Evolutionary conservation across 2,113 vertebrate genomes (phyloP).

Genomic region (Leptobrachium ailaonicum): DNA sequence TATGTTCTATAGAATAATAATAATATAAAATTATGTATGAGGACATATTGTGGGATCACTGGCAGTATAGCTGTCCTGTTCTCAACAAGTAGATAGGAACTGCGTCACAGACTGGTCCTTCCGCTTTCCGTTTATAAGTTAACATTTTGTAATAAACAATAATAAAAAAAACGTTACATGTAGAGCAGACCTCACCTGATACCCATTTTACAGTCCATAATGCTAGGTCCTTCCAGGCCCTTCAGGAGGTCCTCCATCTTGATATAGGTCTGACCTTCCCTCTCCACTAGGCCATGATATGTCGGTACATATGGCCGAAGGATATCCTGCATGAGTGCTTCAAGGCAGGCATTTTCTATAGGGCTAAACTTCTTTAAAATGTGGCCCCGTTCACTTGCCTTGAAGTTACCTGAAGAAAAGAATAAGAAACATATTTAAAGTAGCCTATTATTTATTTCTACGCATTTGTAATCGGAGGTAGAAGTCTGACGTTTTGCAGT

Average conservation of each 20-base stretch:
- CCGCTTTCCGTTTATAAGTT: no score
- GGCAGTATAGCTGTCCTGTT: neutral
- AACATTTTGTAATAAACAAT: no score
- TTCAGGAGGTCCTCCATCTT: slow-evolving; percentile 75
- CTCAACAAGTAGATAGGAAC: no score
- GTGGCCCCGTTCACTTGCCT: slow-evolving; percentile 70
- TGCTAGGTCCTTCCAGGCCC: slow-evolving; percentile 69
- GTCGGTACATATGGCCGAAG: slow-evolving; percentile 73
- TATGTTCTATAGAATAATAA: slow-evolving; percentile 65
- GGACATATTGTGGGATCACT: no score
- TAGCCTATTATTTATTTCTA: no score
- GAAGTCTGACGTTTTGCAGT: no score
- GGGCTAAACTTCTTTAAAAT: slow-evolving; percentile 75
- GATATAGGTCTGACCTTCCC: slow-evolving; percentile 66
- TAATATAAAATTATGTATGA: neutral
- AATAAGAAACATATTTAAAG: no score
- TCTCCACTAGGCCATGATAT: slow-evolving; percentile 69
- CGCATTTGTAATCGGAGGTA: no score
- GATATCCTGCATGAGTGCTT: slow-evolving; percentile 69
- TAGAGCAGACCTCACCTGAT: slow-evolving; percentile 40
- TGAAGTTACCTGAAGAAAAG: slow-evolving; percentile 68
- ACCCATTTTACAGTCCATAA: slow-evolving; percentile 63
- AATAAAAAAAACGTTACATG: neutral
- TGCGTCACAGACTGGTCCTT: no score
- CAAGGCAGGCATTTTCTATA: slow-evolving; percentile 69